Percentiles rank a stretch among this genome's conserved stretches.
These are phyloP conservation scores for Trissolcus brochymenae DNA, from an alignment of 2,888 invertebrate species.

Conservation along the genomic window DNA sequence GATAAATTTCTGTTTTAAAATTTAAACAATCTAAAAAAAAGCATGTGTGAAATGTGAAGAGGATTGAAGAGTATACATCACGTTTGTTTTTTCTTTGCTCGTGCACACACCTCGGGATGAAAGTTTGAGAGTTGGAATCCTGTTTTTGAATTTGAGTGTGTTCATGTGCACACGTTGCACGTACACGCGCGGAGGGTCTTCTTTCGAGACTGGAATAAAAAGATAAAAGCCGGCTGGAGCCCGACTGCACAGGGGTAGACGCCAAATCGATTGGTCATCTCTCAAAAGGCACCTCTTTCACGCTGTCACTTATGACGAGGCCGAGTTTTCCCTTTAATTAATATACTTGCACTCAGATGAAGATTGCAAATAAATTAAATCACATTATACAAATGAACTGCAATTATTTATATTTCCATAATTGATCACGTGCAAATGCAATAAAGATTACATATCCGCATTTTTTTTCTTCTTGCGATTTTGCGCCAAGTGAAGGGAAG, in stretches of 20 bases:
- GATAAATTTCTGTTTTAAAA: too few relatives aligned
- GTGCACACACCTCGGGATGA: conserved; percentile 1
- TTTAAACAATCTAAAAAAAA: neutral
- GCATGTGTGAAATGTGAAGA: neutral
- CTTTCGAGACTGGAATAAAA: conserved; percentile 27
- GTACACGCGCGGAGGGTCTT: conserved; percentile 6
- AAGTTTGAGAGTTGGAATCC: conserved; percentile 36
- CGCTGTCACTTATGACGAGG: conserved; percentile 23
- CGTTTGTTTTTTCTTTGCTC: neutral
- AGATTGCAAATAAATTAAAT: conserved; percentile 9
- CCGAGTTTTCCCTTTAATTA: neutral
- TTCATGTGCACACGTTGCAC: neutral
- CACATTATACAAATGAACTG: too few relatives aligned
- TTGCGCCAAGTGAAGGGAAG: neutral
- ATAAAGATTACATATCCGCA: too few relatives aligned
- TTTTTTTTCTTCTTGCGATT: too few relatives aligned
- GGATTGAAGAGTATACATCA: neutral
- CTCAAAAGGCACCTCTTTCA: conserved; percentile 44
- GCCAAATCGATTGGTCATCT: conserved; percentile 57
- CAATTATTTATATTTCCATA: too few relatives aligned
- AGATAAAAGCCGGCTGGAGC: conserved; percentile 38
- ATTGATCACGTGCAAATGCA: too few relatives aligned
- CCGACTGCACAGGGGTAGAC: conserved; percentile 45
- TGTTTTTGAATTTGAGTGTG: conserved; percentile 26
- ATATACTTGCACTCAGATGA: neutral